Conservation (phyloP, 1,140 invertebrate genomes). For the Neotoxoptera formosana region DNA sequence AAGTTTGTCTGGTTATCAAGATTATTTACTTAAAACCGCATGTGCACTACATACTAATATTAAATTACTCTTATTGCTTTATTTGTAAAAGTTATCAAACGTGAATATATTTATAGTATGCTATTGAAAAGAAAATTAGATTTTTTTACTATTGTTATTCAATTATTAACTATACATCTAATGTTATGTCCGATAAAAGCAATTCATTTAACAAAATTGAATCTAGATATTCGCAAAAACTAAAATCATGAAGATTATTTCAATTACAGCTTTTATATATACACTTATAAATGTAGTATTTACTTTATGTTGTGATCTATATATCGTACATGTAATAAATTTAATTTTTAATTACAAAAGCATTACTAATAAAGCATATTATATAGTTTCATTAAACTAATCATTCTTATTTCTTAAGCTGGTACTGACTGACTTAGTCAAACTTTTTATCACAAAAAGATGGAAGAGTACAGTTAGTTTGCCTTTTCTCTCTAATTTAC, state of each 20-base stretch:
- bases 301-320: neutral
- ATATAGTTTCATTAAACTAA: neutral
- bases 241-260: neutral
- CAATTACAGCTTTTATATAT: neutral
- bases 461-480: too few species aligned
- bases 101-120: neutral
- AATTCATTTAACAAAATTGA: neutral
- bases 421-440: neutral
- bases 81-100: neutral
- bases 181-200: neutral
- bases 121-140: neutral
- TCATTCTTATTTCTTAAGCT: neutral
- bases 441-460: neutral
- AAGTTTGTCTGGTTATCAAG: neutral
- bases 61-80: neutral
- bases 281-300: neutral
- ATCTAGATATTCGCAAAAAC: neutral
- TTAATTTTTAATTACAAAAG: neutral
- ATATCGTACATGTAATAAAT: neutral
- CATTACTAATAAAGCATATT: neutral
- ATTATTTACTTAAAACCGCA: conserved; percentile 33
- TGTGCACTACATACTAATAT: neutral
- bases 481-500: too few species aligned
- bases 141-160: neutral
- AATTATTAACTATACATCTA: neutral